Percentiles rank a stretch among this genome's conserved stretches.
Conservation (phyloP, 2,797 vertebrate genomes). For the Benthosema pterotum region DNA sequence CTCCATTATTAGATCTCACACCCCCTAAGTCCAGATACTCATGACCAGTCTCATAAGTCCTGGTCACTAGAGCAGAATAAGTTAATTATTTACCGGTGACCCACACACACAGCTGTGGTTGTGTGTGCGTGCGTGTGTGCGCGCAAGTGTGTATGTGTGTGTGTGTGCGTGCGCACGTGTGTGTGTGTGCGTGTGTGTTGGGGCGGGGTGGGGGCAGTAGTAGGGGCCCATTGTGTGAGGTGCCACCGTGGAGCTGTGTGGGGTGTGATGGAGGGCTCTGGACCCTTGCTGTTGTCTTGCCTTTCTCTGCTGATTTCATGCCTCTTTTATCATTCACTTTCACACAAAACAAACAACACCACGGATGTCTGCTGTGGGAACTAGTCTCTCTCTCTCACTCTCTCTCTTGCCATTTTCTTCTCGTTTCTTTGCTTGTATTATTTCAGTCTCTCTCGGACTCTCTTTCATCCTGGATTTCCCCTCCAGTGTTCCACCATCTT, state of each 20-base stretch:
- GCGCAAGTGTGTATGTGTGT: not conserved
- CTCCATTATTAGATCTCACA: constrained; percentile 78
- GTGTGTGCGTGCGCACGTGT: constrained; percentile 88
- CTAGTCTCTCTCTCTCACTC: constrained; percentile 61
- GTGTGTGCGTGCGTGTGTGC: constrained; percentile 82
- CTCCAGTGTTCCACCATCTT: not conserved
- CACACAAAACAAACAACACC: constrained; percentile 99
- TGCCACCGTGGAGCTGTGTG: constrained; percentile 78
- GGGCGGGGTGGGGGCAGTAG: constrained; percentile 73
- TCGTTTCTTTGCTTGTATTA: not conserved
- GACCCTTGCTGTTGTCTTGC: constrained; percentile 96
- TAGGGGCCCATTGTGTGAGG: constrained; percentile 78
- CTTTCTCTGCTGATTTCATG: constrained; percentile 99
- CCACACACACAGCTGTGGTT: constrained; percentile 93
- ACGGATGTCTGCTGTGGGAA: constrained; percentile 94
- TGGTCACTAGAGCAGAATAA: constrained; percentile 95
- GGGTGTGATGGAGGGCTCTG: constrained; percentile 84
- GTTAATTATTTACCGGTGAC: constrained; percentile 99
- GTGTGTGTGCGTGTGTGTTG: constrained; percentile 53
- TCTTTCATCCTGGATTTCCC: constrained; percentile 9
- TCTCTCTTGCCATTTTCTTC: constrained; percentile 8
- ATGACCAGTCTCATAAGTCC: constrained; percentile 91
- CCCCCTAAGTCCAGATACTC: constrained; percentile 76
- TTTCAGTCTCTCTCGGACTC: constrained; percentile 1
- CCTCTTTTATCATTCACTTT: constrained; percentile 99